Evolutionary conservation across 1,140 invertebrate genomes (phyloP), one percentile per base, ranked within the genome.

Genomic region (Brachionus paranguensis): DNA sequence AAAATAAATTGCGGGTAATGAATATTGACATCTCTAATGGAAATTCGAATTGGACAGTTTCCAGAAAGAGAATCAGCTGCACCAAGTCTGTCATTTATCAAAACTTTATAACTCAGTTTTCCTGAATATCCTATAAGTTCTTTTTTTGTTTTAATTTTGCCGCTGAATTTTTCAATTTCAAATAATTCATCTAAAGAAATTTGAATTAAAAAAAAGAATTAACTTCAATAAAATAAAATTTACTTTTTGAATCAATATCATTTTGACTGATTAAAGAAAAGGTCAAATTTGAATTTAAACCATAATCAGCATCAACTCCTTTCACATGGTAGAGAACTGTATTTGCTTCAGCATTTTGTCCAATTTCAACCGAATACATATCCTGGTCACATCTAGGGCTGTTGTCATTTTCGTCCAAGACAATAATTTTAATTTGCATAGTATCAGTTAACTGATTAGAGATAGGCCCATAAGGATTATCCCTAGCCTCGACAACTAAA

Each of bases 391-490:
- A 81, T 24, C 24, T 64, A 2, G 78, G 78, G 1, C 41, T 68
- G 65, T 81, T 81, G n/a, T 81, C 78, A 81, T 81, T 81, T 68
- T 27, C 1, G n/a, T 81, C 78, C 10, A 81, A 65, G 11, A 81
- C 33, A 64, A 12, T 3, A 47, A 81, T 81, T 64, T 60, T 81
- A 0, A 81, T 29, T 24, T 41, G 20, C 20, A 81, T 64, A 27
- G 78, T 64, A 20, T 81, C 78, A 27, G 53, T 81, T 37, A 81
- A 47, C 37, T 81, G 78, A 64, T 60, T 60, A 11, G 78, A 60
- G 7, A 14, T 24, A 27, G 27, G 45, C 6, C 78, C 78, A 81
- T 81, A 7, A 27, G 78, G 53, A 64, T 81, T 81, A 24, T 81
- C 78, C 27, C 53, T 68, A 43, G 43, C 78, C 17, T 81, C 37